Conservation (phyloP, 1,140 invertebrate species). For the Steinernema khuongi region DNA sequence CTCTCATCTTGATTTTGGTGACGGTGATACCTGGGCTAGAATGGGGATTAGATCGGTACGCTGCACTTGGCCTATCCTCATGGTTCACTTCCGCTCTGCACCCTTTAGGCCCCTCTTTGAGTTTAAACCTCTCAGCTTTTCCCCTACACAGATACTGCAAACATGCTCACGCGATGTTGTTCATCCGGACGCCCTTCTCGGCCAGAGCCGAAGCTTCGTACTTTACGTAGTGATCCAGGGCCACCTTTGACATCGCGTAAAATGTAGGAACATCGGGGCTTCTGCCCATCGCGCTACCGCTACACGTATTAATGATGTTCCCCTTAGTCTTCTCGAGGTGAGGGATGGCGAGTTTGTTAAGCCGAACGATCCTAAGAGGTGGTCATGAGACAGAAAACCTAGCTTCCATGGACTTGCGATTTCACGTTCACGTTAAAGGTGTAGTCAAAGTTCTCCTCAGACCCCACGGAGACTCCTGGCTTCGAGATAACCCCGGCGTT, state of each 20-base stretch:
- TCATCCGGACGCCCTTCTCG: slow-evolving; percentile 60
- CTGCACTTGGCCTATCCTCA: too few species aligned
- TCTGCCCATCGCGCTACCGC: neutral
- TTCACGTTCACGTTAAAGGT: slow-evolving; percentile 78
- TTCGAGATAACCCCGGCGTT: slow-evolving; percentile 35
- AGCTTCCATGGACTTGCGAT: slow-evolving; percentile 29
- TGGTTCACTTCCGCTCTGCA: too few species aligned
- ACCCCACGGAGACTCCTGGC: slow-evolving; percentile 54
- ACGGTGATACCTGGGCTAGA: too few species aligned
- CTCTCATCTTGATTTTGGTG: too few species aligned
- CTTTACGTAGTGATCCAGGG: slow-evolving; percentile 66
- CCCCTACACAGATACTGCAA: too few species aligned
- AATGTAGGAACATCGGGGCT: slow-evolving; percentile 64
- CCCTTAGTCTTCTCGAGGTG: slow-evolving; percentile 41
- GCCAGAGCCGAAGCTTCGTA: slow-evolving; percentile 80
- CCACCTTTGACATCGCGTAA: slow-evolving; percentile 69
- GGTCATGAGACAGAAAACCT: slow-evolving; percentile 29
- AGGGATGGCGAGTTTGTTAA: slow-evolving; percentile 28
- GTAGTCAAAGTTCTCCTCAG: slow-evolving; percentile 65
- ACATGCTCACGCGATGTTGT: slow-evolving; percentile 29
- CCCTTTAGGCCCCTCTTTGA: too few species aligned
- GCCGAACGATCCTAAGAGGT: slow-evolving; percentile 65
- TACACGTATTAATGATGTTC: slow-evolving; percentile 37
- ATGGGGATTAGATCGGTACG: too few species aligned
- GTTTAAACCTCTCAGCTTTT: too few species aligned